These are phyloP conservation scores for Drosophila jambulina DNA, from an alignment of 1,140 invertebrate genomes.

Conservation along the genomic window DNA sequence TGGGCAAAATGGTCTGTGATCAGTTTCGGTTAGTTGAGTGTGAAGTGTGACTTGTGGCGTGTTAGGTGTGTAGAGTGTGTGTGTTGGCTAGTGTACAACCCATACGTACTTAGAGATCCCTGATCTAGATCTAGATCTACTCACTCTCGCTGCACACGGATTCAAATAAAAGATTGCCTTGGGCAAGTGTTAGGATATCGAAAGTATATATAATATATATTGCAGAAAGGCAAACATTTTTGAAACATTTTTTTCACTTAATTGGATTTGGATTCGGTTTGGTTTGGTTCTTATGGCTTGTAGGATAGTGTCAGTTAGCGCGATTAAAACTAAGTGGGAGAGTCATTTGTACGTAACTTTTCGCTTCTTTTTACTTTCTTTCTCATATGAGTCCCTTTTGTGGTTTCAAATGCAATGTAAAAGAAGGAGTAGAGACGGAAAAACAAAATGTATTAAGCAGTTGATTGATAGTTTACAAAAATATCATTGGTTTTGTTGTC, in stretches of 20 bases:
- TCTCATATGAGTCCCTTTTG: conserved; percentile 85
- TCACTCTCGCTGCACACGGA: conserved; percentile 55
- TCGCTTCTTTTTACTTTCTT: conserved; percentile 85
- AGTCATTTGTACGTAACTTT: conserved; percentile 81
- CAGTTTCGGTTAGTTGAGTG: conserved; percentile 27
- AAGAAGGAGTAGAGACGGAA: conserved; percentile 84
- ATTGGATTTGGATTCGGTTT: conserved; percentile 27
- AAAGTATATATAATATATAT: conserved; percentile 52
- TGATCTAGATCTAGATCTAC: conserved; percentile 40
- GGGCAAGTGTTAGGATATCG: conserved; percentile 47
- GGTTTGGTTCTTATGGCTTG: conserved; percentile 31
- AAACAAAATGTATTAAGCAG: conserved; percentile 82
- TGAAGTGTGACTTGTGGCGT: neutral
- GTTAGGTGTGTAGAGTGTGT: conserved; percentile 6
- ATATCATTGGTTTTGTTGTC: conserved; percentile 37
- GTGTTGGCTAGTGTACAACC: conserved; percentile 41
- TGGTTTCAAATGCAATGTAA: conserved; percentile 82
- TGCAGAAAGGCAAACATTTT: conserved; percentile 47
- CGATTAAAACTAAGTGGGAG: conserved; percentile 67
- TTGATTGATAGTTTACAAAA: conserved; percentile 72
- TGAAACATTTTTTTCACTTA: conserved; percentile 44
- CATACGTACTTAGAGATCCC: conserved; percentile 51
- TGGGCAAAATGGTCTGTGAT: conserved; percentile 31
- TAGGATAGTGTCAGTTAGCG: conserved; percentile 37
- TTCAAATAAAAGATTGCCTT: conserved; percentile 58